A percentile compares a stretch with the other conserved stretches of the same genome.
Conservation (phyloP, 2,888 invertebrate genomes). For the Allolobophora icterica region DNA sequence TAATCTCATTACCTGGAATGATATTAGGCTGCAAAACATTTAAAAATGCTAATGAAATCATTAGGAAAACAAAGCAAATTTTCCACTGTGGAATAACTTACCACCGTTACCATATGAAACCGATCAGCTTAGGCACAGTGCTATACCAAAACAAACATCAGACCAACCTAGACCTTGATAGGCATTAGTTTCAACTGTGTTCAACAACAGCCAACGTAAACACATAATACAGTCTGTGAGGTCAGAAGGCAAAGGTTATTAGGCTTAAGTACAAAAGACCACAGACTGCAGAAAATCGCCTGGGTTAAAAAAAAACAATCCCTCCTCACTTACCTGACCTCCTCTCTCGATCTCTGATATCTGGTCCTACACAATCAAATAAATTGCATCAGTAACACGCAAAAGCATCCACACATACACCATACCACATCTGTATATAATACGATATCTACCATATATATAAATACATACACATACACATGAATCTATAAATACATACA, state of each 20-base stretch:
- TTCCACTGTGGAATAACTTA: neutral
- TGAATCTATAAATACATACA: neutral
- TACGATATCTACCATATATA: neutral
- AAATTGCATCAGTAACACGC: neutral
- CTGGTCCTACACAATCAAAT: constrained; percentile 22
- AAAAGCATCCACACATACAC: neutral
- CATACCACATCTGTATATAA: neutral
- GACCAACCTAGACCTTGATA: neutral
- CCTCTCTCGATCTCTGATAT: constrained; percentile 26
- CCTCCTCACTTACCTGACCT: constrained; percentile 6
- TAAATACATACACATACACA: neutral
- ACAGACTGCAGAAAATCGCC: neutral
- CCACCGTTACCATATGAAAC: neutral
- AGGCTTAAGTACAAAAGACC: neutral
- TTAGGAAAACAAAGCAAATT: neutral
- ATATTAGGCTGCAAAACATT: neutral
- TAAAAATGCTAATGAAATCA: neutral
- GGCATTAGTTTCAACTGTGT: neutral
- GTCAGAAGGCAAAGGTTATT: neutral
- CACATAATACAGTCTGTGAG: neutral
- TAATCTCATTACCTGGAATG: neutral
- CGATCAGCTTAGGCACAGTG: neutral
- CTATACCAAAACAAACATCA: neutral
- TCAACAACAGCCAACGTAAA: neutral
- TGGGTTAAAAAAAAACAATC: neutral